phyloP scores from a whole-genome alignment of 2,113 vertebrate genomes.

The Symphodus melops region DNA sequence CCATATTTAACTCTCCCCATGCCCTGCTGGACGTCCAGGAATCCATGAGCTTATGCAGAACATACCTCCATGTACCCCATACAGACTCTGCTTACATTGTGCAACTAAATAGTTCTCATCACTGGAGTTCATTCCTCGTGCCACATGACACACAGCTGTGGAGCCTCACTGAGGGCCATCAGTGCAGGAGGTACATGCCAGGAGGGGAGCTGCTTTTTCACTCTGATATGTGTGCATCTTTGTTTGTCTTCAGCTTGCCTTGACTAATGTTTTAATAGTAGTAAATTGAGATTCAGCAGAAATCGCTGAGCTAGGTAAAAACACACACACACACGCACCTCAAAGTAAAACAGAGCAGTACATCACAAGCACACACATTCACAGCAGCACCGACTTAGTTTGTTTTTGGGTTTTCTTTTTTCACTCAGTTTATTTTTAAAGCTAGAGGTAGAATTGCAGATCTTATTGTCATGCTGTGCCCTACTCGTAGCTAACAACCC shows the following conservation, averaged over 20 bases:
- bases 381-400: no score
- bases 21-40: constrained; percentile 63
- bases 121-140: constrained; percentile 34
- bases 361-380: no score
- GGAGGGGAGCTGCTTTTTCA: constrained; percentile 25
- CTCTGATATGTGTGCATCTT: neutral
- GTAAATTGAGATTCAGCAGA: neutral
- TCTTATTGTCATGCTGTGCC: no score
- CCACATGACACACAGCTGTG: constrained; percentile 46
- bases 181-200: constrained; percentile 27
- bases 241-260: constrained; percentile 1
- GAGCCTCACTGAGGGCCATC: constrained; percentile 12
- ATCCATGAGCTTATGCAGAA: constrained; percentile 75
- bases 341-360: no score
- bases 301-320: neutral
- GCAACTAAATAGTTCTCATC: constrained; percentile 48
- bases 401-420: no score
- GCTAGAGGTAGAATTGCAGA: no score
- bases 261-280: neutral
- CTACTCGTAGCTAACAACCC: no score
- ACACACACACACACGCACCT: no score
- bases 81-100: constrained; percentile 38
- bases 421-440: no score
- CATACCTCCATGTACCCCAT: constrained; percentile 56
- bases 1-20: constrained; percentile 66